Percentiles rank a stretch among this genome's conserved stretches.
These are phyloP conservation scores for Flexamia atlantica DNA, from an alignment of 2,888 invertebrate genomes.

Conservation along the genomic window DNA sequence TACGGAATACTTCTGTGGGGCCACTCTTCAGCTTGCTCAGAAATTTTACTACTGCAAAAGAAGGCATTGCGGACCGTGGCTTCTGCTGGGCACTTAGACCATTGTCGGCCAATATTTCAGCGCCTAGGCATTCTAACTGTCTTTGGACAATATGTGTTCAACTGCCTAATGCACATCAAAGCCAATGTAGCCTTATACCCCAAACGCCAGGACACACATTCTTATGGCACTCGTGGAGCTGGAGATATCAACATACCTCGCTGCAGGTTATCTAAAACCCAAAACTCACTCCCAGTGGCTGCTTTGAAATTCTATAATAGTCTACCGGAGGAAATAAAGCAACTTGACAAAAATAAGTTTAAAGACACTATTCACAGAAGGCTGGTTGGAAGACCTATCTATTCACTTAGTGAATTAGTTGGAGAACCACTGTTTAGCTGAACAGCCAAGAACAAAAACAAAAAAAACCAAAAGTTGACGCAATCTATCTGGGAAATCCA, in stretches of 20 bases:
- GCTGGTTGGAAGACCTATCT: background rate
- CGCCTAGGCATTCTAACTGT: background rate
- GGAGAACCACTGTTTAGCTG: background rate
- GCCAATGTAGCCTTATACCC: too few species aligned
- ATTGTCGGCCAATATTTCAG: background rate
- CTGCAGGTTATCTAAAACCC: background rate
- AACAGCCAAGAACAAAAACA: too few species aligned
- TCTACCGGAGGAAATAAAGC: background rate
- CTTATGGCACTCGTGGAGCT: background rate
- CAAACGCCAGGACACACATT: background rate
- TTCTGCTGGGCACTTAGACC: background rate
- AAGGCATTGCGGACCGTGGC: conserved; percentile 1
- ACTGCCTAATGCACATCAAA: background rate
- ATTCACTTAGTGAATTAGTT: background rate
- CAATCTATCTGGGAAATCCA: too few species aligned
- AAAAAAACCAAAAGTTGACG: too few species aligned
- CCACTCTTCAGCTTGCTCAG: background rate
- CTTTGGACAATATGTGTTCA: background rate
- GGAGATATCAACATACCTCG: background rate
- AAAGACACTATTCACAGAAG: background rate
- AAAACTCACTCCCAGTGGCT: background rate
- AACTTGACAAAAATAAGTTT: background rate
- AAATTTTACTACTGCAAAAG: background rate
- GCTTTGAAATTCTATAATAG: background rate
- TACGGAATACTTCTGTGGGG: conserved; percentile 26